Base-by-base conservation (phyloP, 1,140 invertebrate species). In the Pinna nobilis region DNA sequence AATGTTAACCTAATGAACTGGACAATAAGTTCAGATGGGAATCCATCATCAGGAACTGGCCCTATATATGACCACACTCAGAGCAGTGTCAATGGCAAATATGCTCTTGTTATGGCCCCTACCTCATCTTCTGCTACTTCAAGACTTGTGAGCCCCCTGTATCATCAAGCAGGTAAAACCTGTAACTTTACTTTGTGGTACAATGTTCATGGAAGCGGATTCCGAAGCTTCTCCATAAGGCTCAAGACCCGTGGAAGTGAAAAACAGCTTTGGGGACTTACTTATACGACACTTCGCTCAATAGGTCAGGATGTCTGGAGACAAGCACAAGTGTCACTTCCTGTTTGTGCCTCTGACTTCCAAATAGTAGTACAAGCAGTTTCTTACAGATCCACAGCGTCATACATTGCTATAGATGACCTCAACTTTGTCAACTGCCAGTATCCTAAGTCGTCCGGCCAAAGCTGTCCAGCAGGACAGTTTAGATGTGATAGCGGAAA, bases 131-230 rank as follows among this genome's bases (percentile, higher is more conserved):
- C 55, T 18, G 35, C 65, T 18, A 71, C 66, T 51, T 35, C 51
- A 44, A 30, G 78, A 59, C 50, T 87, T 15, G 32, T 83, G 23
- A 86, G 85, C 59, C 85, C 85, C 28, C 33, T 82, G 11, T 87
- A 81, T 66, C 63, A 70, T 30, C 78, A 79, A 67, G 79, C 84
- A 28, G 78, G 80, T 13, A 74, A 76, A 35, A 71, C 73, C 7
- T 87, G 86, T 61, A 73, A 64, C 9, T 85, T 87, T 35, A 78
- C 70, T 9, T 81, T 87, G 72, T 87, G 82, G 84, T 87, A 84
- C 55, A 74, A 82, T 60, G 71, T 79, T 18, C 74, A 81, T 74
- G 80, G 79, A 3, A 63, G 37, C 35, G 74, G 66, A n/a, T 67
- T 77, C 53, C 37, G 28, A 15, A 63, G 57, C 44, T 74, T 86